Percentiles rank a stretch among this genome's conserved stretches.
These are phyloP conservation scores for Epinotia brunnichana DNA, from an alignment of 2,888 invertebrate genomes.

Conservation along the genomic window DNA sequence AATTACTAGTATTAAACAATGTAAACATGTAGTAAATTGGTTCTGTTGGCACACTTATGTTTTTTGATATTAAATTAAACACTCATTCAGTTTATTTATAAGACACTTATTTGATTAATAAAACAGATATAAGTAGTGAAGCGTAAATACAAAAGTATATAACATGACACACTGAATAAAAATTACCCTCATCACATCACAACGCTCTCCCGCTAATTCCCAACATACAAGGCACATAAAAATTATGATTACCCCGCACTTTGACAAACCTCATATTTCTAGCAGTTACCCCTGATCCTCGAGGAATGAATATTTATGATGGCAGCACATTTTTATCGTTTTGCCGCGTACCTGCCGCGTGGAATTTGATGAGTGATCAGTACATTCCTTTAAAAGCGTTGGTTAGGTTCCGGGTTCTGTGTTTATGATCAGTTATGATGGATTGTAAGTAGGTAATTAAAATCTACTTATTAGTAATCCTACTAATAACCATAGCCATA, in stretches of 20 bases:
- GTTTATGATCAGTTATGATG: neutral
- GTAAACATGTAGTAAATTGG: too few relatives aligned
- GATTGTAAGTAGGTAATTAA: neutral
- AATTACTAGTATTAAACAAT: too few relatives aligned
- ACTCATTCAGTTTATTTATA: neutral
- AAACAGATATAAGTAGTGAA: too few relatives aligned
- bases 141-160: neutral
- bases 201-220: constrained; percentile 48
- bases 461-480: neutral
- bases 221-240: constrained; percentile 57
- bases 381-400: constrained; percentile 54
- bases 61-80: neutral
- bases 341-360: constrained; percentile 63
- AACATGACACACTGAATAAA: constrained; percentile 2
- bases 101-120: neutral
- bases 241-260: constrained; percentile 75
- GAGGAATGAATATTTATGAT: constrained; percentile 78
- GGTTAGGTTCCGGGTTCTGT: constrained; percentile 20
- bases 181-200: constrained; percentile 39
- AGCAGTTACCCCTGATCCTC: constrained; percentile 61
- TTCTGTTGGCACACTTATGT: too few relatives aligned
- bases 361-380: constrained; percentile 61
- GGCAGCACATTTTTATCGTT: constrained; percentile 71
- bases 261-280: constrained; percentile 73
- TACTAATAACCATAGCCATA: too few relatives aligned